A percentile compares a stretch with the other conserved stretches of the same genome.
phyloP scores from a whole-genome alignment of 2,797 vertebrate genomes.

The Prionace glauca region DNA sequence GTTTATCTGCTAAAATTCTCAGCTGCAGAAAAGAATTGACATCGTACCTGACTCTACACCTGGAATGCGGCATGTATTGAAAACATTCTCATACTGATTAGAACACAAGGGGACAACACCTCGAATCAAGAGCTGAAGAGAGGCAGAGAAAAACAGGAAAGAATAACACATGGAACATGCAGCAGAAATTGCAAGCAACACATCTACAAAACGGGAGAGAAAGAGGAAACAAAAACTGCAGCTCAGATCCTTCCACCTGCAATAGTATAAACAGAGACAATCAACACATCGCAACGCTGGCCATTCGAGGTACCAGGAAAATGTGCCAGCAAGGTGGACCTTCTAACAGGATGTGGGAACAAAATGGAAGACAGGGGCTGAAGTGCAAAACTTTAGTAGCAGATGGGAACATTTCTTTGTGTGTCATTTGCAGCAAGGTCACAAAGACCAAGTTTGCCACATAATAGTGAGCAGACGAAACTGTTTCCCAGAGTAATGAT shows the following conservation, averaged over 20 bases:
- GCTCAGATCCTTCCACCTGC: neutral
- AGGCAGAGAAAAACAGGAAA: constrained; percentile 33
- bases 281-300: neutral
- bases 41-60: constrained; percentile 63
- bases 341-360: neutral
- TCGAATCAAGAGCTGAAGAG: constrained; percentile 35
- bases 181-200: constrained; percentile 5
- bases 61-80: constrained; percentile 68
- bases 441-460: neutral
- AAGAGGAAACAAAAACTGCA: neutral
- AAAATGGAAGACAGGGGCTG: neutral
- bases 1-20: neutral
- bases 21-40: constrained; percentile 34
- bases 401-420: neutral
- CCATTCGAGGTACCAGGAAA: neutral
- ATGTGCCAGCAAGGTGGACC: neutral
- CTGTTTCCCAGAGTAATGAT: neutral
- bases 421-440: neutral
- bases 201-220: constrained; percentile 25
- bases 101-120: constrained; percentile 35
- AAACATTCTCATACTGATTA: constrained; percentile 66
- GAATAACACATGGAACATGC: constrained; percentile 28
- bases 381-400: neutral
- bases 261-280: neutral
- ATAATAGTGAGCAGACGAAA: neutral